These are phyloP conservation scores for Automeris io DNA, from an alignment of 2,888 invertebrate species.

Conservation along the genomic window DNA sequence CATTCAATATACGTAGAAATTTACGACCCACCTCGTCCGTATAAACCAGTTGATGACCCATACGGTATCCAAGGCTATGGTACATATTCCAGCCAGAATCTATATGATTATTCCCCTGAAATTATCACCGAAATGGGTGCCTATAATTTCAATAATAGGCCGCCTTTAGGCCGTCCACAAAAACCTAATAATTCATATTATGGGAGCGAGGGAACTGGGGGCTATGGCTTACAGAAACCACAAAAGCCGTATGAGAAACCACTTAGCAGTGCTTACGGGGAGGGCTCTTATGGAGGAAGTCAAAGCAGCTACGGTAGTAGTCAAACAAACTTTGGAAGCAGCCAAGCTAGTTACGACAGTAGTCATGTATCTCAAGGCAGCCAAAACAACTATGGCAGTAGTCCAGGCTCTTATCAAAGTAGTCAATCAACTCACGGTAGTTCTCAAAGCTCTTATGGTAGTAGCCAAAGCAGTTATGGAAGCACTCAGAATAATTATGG, in stretches of 20 bases:
- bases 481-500: neutral
- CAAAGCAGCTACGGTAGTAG: slow-evolving; percentile 1
- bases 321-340: neutral
- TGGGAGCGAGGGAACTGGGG: neutral
- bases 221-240: slow-evolving; percentile 12
- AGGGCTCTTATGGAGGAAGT: neutral
- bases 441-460: slow-evolving; percentile 11
- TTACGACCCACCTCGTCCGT: slow-evolving; percentile 55
- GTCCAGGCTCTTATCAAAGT: neutral
- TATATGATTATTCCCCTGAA: slow-evolving; percentile 30
- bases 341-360: slow-evolving; percentile 3
- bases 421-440: neutral
- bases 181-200: slow-evolving; percentile 11
- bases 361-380: slow-evolving; percentile 14
- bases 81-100: slow-evolving; percentile 37
- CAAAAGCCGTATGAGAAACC: slow-evolving; percentile 9
- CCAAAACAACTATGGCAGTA: slow-evolving; percentile 1
- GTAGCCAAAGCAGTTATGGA: slow-evolving; percentile 14
- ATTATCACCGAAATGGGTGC: slow-evolving; percentile 25
- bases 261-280: neutral
- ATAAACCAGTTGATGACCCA: slow-evolving; percentile 28
- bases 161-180: slow-evolving; percentile 16
- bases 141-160: slow-evolving; percentile 18
- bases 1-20: slow-evolving; percentile 59
- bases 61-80: slow-evolving; percentile 36